A percentile compares a stretch with the other conserved stretches of the same genome.
phyloP scores from a whole-genome alignment of 2,797 vertebrate species.

The Numenius phaeopus region DNA sequence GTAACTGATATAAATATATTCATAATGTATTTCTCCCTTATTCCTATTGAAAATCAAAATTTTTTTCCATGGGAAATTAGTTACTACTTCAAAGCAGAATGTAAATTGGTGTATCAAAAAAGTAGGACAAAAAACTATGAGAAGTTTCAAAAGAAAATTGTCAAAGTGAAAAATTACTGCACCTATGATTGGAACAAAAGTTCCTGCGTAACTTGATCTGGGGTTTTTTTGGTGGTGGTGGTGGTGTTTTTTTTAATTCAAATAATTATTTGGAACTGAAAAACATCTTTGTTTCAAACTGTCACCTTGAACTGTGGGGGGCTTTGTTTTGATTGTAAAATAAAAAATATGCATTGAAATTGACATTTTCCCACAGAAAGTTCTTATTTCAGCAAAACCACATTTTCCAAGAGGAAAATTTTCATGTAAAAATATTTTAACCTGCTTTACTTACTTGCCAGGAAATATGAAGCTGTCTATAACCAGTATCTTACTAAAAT shows the following conservation, averaged over 20 bases:
- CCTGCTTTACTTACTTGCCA: constrained; percentile 52
- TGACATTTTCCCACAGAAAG: constrained; percentile 1
- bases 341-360: neutral
- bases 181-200: neutral
- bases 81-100: neutral
- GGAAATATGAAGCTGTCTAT: constrained; percentile 39
- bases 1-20: neutral
- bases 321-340: constrained; percentile 6
- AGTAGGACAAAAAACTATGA: neutral
- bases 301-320: neutral
- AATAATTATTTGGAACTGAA: neutral
- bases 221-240: too few relatives aligned
- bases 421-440: constrained; percentile 22
- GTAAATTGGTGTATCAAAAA: neutral
- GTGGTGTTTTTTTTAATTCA: neutral
- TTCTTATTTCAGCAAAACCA: constrained; percentile 47
- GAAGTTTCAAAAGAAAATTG: neutral
- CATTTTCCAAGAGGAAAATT: constrained; percentile 48
- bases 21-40: neutral
- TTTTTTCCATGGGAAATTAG: neutral
- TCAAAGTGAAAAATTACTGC: neutral
- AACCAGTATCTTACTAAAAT: neutral
- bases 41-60: neutral
- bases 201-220: neutral
- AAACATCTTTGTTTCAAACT: neutral